Conservation (phyloP, 2,113 vertebrate genomes). For the Sinosuthora webbiana region DNA sequence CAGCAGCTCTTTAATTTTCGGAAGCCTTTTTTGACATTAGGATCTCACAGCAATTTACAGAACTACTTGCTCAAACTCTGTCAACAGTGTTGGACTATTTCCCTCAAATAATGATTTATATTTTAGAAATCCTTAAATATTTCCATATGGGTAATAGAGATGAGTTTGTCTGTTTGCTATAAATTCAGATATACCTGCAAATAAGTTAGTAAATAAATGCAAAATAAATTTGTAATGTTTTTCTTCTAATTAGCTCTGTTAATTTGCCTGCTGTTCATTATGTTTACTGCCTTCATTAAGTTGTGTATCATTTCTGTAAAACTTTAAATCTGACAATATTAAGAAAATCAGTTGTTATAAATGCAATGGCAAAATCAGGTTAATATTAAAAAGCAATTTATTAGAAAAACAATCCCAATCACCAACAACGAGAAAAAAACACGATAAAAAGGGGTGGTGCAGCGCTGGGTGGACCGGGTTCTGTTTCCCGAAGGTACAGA, state of each 20-base stretch:
- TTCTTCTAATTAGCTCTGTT: neutral
- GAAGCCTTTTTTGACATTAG: slow-evolving; percentile 35
- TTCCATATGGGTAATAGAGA: neutral
- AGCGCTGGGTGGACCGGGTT: no score
- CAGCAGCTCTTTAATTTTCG: slow-evolving; percentile 69
- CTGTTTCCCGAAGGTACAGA: no score
- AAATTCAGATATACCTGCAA: neutral
- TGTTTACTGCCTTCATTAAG: neutral
- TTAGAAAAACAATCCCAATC: no score
- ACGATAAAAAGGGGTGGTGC: no score
- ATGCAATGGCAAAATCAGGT: no score
- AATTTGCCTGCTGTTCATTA: neutral
- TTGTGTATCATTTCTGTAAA: neutral
- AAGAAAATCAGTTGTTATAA: slow-evolving; percentile 23
- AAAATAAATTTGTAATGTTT: neutral
- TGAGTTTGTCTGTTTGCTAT: neutral
- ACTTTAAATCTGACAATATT: neutral
- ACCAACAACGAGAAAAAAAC: no score
- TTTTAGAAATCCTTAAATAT: neutral
- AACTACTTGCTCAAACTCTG: neutral
- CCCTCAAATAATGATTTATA: neutral
- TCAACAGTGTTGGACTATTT: neutral
- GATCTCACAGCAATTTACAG: neutral
- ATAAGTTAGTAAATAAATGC: neutral
- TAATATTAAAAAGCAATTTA: no score